Base-by-base conservation (phyloP, 2,888 invertebrate genomes). In the Caenorhabditis sp. region DNA sequence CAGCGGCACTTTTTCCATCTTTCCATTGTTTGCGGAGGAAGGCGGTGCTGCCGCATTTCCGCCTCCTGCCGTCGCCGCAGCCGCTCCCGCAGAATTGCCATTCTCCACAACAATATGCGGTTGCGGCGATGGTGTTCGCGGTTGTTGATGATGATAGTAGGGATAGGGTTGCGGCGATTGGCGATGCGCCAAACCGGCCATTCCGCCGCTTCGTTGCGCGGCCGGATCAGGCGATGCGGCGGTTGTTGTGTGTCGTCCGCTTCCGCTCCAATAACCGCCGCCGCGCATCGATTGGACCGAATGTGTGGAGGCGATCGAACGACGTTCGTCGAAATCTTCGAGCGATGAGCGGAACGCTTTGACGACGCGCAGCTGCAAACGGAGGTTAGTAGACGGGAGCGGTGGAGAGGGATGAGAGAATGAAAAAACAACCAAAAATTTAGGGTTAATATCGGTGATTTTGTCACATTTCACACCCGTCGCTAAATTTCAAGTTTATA, bases 341-440 rank as follows among this genome's bases (percentile, higher is more conserved):
- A 99, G 92, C 89, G 93, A 96, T 89, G 95, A 95, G 92, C 94
- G 95, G 94, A 97, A 99, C 90, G 97, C 97, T 92, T 96, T 94
- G 91, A 97, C 96, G 91, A 99, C 97, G 91, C 97, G 95, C 92
- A 97, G 93, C 97, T 97, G 95, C 31, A 81, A 69, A 21, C 2
- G 3, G 61, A 10, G 43, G 61, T 14, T 49, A 27, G 17, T 36
- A 58, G n/a, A n/a, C n/a, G 31, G 26, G 23, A 27, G 23, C 5
- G 27, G 14, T 17, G 19, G 4, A 57, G n/a, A 24, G 8, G 55
- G n/a, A n/a, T n/a, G n/a, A n/a, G 53, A 21, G 5, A 23, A 36
- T 36, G 36, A 12, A 36, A 36, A 36, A 36, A 36, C 6, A 8
- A 8, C n/a, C n/a, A n/a, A n/a, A n/a, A n/a, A n/a, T n/a, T n/a